phyloP scores from a whole-genome alignment of 1,140 invertebrate species.

The Scaptomyza montana region DNA sequence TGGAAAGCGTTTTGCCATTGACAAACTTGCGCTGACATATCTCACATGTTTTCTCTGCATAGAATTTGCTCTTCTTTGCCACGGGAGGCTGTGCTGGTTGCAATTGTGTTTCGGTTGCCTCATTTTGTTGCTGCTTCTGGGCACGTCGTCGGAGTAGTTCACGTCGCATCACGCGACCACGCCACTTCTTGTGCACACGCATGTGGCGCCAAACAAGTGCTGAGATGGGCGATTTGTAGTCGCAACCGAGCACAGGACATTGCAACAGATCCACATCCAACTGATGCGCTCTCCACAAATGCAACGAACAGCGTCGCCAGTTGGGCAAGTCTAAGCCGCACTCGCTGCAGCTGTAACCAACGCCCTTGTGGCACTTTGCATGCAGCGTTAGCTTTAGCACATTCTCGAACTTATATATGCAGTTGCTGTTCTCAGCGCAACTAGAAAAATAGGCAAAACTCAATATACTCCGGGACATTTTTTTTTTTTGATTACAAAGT shows the following conservation, averaged over 20 bases:
- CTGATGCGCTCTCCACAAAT: conserved; percentile 88
- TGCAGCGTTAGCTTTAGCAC: conserved; percentile 84
- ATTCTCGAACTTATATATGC: conserved; percentile 85
- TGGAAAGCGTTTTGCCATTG: conserved; percentile 90
- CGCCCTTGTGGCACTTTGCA: conserved; percentile 84
- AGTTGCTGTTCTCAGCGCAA: conserved; percentile 84
- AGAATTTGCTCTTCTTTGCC: conserved; percentile 84
- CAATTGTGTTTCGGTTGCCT: background rate
- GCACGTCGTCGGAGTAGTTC: conserved; percentile 55
- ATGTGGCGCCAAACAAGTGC: conserved; percentile 79
- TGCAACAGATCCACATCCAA: conserved; percentile 87
- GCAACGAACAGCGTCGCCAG: conserved; percentile 87
- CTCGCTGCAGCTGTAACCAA: conserved; percentile 84
- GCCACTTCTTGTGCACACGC: conserved; percentile 75
- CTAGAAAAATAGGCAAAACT: conserved; percentile 53
- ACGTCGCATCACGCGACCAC: conserved; percentile 56
- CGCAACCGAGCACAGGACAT: conserved; percentile 87
- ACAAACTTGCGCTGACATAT: conserved; percentile 89
- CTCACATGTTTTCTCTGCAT: conserved; percentile 88
- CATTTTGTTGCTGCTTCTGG: conserved; percentile 9
- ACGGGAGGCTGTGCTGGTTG: conserved; percentile 1
- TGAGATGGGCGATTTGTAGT: conserved; percentile 85
- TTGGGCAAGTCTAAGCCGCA: conserved; percentile 85
- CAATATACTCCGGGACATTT: background rate
- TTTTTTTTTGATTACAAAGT: background rate